phyloP scores from a whole-genome alignment of 2,888 invertebrate species.

The Melanotus villosus region DNA sequence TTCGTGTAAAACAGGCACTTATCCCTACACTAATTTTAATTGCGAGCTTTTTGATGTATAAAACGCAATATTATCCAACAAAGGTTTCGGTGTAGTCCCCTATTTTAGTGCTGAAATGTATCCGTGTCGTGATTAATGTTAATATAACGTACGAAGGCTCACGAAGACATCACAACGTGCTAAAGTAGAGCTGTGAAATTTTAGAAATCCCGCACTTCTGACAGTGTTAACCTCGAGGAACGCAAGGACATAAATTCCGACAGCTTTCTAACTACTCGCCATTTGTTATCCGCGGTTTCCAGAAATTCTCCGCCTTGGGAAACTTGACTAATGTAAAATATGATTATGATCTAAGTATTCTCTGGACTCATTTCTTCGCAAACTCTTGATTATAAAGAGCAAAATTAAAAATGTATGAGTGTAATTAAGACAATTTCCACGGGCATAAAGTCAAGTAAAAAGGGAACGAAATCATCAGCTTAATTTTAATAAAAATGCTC shows the following conservation, averaged over 20 bases:
- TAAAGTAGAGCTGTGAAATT: slow-evolving; percentile 29
- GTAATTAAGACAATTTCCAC: slow-evolving; percentile 31
- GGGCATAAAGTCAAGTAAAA: slow-evolving; percentile 4
- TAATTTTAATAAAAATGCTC: slow-evolving; percentile 20
- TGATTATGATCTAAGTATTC: slow-evolving; percentile 49
- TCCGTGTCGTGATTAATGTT: slow-evolving; percentile 11
- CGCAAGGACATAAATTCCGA: slow-evolving; percentile 47
- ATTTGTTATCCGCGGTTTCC: slow-evolving; percentile 49
- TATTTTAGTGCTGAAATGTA: neutral
- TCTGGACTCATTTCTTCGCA: slow-evolving; percentile 42
- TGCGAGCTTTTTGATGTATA: slow-evolving; percentile 9
- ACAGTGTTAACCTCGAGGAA: slow-evolving; percentile 45
- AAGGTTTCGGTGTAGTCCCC: neutral
- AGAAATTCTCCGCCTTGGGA: slow-evolving; percentile 43
- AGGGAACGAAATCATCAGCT: slow-evolving; percentile 15
- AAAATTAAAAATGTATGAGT: slow-evolving; percentile 33
- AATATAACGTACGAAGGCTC: slow-evolving; percentile 1
- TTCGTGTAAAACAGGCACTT: slow-evolving; percentile 1
- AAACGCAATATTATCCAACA: neutral
- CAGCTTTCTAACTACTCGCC: slow-evolving; percentile 44
- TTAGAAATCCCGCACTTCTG: slow-evolving; percentile 37
- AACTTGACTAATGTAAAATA: slow-evolving; percentile 52
- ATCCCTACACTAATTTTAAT: slow-evolving; percentile 11
- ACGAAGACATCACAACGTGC: slow-evolving; percentile 6
- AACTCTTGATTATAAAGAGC: slow-evolving; percentile 28